Percentiles rank a stretch among this genome's conserved stretches.
These are phyloP conservation scores for Anguilla obscura DNA, from an alignment of 2,797 vertebrate species.

Conservation along the genomic window DNA sequence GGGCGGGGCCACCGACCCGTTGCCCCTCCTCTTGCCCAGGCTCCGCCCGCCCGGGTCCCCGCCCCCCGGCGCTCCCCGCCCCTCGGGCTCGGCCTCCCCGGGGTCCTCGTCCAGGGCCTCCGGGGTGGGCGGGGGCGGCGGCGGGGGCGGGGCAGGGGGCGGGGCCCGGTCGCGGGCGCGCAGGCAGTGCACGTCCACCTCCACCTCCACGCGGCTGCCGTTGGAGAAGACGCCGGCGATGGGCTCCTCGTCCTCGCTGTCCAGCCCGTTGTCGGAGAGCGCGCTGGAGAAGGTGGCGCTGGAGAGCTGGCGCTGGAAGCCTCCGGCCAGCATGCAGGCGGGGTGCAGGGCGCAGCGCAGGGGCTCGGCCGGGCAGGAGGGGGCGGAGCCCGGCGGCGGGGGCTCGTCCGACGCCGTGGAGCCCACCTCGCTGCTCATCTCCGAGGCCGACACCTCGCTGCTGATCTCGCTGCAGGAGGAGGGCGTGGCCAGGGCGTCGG, in stretches of 20 bases:
- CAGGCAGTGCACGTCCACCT: slow-evolving; percentile 89
- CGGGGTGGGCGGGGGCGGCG: slow-evolving; percentile 24
- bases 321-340: slow-evolving; percentile 68
- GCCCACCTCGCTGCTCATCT: slow-evolving; percentile 99
- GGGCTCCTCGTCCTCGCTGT: slow-evolving; percentile 96
- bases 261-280: slow-evolving; percentile 93
- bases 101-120: slow-evolving; percentile 74
- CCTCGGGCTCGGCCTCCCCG: slow-evolving; percentile 52
- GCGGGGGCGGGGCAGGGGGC: slow-evolving; percentile 44
- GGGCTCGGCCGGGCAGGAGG: slow-evolving; percentile 72
- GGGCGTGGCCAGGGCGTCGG: slow-evolving; percentile 70
- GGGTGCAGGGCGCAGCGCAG: slow-evolving; percentile 89
- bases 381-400: slow-evolving; percentile 66
- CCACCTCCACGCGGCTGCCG: slow-evolving; percentile 92
- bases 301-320: slow-evolving; percentile 94
- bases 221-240: slow-evolving; percentile 95
- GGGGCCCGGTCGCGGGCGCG: slow-evolving; percentile 61
- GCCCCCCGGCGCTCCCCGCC: slow-evolving; percentile 24
- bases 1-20: slow-evolving; percentile 88
- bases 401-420: slow-evolving; percentile 93
- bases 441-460: slow-evolving; percentile 95
- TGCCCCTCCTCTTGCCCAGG: slow-evolving; percentile 77
- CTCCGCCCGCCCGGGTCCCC: slow-evolving; percentile 38
- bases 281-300: slow-evolving; percentile 68
- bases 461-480: slow-evolving; percentile 97